Evolutionary conservation across 2,113 vertebrate genomes (phyloP).

Genomic region (Entelurus aequoreus): DNA sequence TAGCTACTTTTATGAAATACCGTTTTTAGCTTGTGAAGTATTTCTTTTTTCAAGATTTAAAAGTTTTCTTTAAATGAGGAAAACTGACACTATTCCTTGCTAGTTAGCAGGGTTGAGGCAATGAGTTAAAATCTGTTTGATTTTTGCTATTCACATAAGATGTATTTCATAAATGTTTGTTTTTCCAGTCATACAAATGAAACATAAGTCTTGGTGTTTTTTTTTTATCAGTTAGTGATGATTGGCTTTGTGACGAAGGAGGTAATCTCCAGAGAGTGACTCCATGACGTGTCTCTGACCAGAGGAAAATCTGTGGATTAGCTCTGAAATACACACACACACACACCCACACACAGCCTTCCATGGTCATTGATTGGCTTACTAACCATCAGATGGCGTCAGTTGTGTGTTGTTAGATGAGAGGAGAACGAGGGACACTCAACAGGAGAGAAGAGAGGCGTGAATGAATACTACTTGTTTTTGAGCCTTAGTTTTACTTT

Average conservation of each 20-base stretch:
- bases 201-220: background rate
- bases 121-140: no score
- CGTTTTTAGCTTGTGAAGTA: no score
- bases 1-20: no score
- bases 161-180: background rate
- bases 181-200: background rate
- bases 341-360: background rate
- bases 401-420: background rate
- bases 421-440: background rate
- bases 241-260: conserved; percentile 37
- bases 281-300: conserved; percentile 42
- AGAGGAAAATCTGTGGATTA: conserved; percentile 60
- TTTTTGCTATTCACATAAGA: no score
- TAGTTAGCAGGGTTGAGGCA: no score
- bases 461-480: background rate
- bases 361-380: background rate
- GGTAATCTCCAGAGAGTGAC: conserved; percentile 50
- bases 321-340: conserved; percentile 32
- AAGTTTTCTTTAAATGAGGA: no score
- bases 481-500: background rate
- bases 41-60: no score
- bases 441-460: background rate
- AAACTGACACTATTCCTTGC: no score
- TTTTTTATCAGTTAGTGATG: conserved; percentile 1
- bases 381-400: no score